A percentile compares a stretch with the other conserved stretches of the same genome.
phyloP scores from a whole-genome alignment of 2,113 vertebrate species.

The Pongo abelii region DNA sequence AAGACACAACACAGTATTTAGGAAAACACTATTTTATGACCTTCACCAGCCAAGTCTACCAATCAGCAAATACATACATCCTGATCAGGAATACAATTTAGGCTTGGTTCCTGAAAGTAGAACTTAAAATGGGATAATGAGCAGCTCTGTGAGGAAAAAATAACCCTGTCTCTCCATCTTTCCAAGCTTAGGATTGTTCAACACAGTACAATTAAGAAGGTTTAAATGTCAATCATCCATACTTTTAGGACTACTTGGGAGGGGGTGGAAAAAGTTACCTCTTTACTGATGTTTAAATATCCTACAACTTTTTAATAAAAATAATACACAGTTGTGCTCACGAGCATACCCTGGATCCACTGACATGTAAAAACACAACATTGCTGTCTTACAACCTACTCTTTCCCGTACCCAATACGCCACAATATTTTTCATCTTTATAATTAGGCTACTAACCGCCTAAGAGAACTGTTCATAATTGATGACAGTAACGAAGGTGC shows the following conservation, averaged over 20 bases:
- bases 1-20: not conserved
- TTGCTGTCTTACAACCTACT: no score
- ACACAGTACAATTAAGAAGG: not conserved
- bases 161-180: not conserved
- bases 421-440: not conserved
- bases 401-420: not conserved
- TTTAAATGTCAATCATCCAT: not conserved
- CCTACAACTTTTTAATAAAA: conserved; percentile 10
- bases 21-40: not conserved
- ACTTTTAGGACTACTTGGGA: not conserved
- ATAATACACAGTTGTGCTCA: not conserved
- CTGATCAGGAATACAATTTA: not conserved
- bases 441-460: not conserved
- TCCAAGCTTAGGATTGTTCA: not conserved
- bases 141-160: not conserved
- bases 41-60: not conserved
- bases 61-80: not conserved
- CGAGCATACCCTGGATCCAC: not conserved
- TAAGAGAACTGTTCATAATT: conserved; percentile 40
- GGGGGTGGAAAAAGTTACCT: not conserved
- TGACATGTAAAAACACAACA: not conserved
- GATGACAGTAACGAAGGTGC: conserved; percentile 15
- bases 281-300: not conserved
- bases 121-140: not conserved
- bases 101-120: not conserved